A percentile compares a stretch with the other conserved stretches of the same genome.
phyloP scores from a whole-genome alignment of 1,140 invertebrate species.

The Meloidogyne chitwoodi region DNA sequence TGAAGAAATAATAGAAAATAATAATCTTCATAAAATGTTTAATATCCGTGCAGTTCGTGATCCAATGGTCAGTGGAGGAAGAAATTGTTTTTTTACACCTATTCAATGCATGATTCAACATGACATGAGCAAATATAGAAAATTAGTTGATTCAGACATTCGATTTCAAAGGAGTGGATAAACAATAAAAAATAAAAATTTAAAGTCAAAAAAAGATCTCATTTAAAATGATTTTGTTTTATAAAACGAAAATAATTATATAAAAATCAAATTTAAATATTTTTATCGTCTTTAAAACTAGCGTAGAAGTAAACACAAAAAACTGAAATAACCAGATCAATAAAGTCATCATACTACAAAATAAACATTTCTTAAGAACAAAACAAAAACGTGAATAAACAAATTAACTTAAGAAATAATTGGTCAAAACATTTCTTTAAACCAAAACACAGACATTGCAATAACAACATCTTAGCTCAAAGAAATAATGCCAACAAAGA shows the following conservation, averaged over 20 bases:
- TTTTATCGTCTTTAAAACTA: not conserved
- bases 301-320: no score
- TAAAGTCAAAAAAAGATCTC: not conserved
- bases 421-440: no score
- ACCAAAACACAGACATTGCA: no score
- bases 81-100: constrained; percentile 11
- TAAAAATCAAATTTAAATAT: not conserved
- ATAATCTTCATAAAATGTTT: not conserved
- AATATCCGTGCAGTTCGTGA: not conserved
- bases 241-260: not conserved
- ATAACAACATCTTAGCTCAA: no score
- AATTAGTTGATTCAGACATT: constrained; percentile 8
- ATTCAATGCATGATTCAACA: constrained; percentile 5
- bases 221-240: not conserved
- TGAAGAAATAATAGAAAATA: not conserved
- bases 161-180: not conserved
- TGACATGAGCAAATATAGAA: constrained; percentile 3
- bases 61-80: not conserved
- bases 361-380: no score
- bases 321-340: no score
- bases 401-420: no score
- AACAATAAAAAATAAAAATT: not conserved
- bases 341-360: no score
- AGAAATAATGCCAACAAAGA: no score
- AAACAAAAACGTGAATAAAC: no score